Percentiles rank a stretch among this genome's conserved stretches.
These are phyloP conservation scores for Thymelicus lineola DNA, from an alignment of 2,888 invertebrate species.

Conservation along the genomic window DNA sequence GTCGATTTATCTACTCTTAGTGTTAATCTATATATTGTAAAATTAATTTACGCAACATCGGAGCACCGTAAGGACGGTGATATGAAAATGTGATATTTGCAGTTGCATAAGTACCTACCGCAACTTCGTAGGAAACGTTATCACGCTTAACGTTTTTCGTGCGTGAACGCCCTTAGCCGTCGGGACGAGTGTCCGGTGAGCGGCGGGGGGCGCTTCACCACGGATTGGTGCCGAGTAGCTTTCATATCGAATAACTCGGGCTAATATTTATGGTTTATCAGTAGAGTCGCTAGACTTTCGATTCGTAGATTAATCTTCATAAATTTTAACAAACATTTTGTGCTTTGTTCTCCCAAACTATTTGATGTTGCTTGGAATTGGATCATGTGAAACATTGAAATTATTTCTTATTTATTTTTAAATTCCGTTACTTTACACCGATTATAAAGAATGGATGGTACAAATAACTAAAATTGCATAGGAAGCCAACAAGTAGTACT, in stretches of 20 bases:
- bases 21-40: constrained; percentile 30
- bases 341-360: constrained; percentile 76
- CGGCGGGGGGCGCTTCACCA: constrained; percentile 7
- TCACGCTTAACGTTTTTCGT: constrained; percentile 28
- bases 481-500: neutral
- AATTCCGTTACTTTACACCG: constrained; percentile 63
- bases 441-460: constrained; percentile 3
- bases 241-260: constrained; percentile 40
- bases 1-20: constrained; percentile 32
- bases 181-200: constrained; percentile 10
- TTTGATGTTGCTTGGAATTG: constrained; percentile 82
- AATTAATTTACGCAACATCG: constrained; percentile 36
- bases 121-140: constrained; percentile 32
- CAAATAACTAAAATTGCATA: neutral
- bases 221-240: constrained; percentile 34
- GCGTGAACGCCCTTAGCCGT: constrained; percentile 20
- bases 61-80: constrained; percentile 24
- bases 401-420: constrained; percentile 68
- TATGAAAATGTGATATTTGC: constrained; percentile 37
- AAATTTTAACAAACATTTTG: constrained; percentile 59
- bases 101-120: constrained; percentile 38
- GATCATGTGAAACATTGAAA: constrained; percentile 77
- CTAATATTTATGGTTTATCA: constrained; percentile 58
- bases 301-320: constrained; percentile 73
- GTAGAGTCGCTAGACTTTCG: constrained; percentile 82